These are phyloP conservation scores for Rhopalosiphum maidis DNA, from an alignment of 1,140 invertebrate genomes.

Conservation along the genomic window DNA sequence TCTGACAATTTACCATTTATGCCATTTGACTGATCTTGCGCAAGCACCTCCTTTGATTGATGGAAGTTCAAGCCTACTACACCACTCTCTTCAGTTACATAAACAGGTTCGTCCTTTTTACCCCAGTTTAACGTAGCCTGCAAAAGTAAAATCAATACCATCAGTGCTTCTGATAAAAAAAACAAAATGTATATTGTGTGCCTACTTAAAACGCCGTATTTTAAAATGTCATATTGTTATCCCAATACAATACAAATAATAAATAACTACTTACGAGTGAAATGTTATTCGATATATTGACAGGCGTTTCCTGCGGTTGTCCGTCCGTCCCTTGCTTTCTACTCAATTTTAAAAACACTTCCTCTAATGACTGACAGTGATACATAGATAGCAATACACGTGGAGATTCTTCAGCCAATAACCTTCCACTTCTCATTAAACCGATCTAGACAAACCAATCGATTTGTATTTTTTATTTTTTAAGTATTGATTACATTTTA, in stretches of 20 bases:
- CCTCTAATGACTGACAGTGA: constrained; percentile 84
- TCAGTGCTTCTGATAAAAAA: background rate
- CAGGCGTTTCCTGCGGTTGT: constrained; percentile 61
- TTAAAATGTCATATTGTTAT: background rate
- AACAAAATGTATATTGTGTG: background rate
- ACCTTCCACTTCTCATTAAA: constrained; percentile 88
- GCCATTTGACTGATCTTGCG: constrained; percentile 77
- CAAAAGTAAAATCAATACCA: constrained; percentile 26
- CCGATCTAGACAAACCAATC: constrained; percentile 74
- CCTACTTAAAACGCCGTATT: constrained; percentile 39
- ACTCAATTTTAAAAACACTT: constrained; percentile 93
- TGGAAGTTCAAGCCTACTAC: constrained; percentile 87
- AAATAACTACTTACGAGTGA: constrained; percentile 68
- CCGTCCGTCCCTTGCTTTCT: constrained; percentile 63
- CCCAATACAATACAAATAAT: background rate
- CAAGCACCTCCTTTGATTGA: constrained; percentile 86
- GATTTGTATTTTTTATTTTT: background rate
- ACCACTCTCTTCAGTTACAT: constrained; percentile 81
- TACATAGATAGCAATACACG: constrained; percentile 82
- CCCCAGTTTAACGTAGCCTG: constrained; percentile 78
- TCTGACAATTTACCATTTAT: constrained; percentile 51
- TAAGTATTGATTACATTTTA: background rate
- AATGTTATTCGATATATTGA: constrained; percentile 79
- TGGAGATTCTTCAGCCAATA: constrained; percentile 92
- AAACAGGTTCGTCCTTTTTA: constrained; percentile 82